Base-by-base conservation (phyloP, 2,113 vertebrate genomes). In the Urocitellus parryii region DNA sequence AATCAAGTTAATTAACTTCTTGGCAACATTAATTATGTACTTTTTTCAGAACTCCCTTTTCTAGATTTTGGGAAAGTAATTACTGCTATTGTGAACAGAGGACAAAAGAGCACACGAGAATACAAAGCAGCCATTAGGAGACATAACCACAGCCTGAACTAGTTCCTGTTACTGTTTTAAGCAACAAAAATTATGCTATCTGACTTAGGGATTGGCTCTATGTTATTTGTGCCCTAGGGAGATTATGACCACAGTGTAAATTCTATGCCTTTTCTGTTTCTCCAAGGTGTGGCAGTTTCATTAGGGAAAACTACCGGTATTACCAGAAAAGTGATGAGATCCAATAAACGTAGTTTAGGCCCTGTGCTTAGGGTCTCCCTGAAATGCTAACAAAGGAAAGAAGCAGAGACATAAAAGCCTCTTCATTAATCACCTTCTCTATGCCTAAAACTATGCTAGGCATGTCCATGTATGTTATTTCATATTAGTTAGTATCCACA, bases 1-100 rank as follows among this genome's bases (percentile, higher is more conserved):
- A 84, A 68, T 83, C 83, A 86, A 91, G 51, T 85, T 91, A 82
- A 56, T 85, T 94, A 83, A 76, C 58, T 87, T 90, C 34, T 86
- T 81, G 42, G 72, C 39, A 83, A 92, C 70, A 74, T 86, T 73
- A 48, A 78, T 27, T 24, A 17, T 74, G 72, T 27, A 39, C 42
- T 90, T 82, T 95, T 61, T 39, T n/a, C 22, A 42, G 42, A 83
- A 63, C 39, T 39, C 11, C 1, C 17, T 70, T 88, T 56, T 67
- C 34, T 86, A 39, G n/a, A 89, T 72, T 94, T 88, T 68, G 53
- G 67, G 68, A 86, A 82, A 68, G 17, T 90, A 94, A 90, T 89
- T 80, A 74, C 27, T 10, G 2, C 17, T 32, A 37, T 68, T 88
- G 34, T 48, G 29, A 96, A 81, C 8, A 68, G 25, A 53, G 65